Conservation (phyloP, 1,140 invertebrate genomes). For the Drosophila equinoxialis region DNA sequence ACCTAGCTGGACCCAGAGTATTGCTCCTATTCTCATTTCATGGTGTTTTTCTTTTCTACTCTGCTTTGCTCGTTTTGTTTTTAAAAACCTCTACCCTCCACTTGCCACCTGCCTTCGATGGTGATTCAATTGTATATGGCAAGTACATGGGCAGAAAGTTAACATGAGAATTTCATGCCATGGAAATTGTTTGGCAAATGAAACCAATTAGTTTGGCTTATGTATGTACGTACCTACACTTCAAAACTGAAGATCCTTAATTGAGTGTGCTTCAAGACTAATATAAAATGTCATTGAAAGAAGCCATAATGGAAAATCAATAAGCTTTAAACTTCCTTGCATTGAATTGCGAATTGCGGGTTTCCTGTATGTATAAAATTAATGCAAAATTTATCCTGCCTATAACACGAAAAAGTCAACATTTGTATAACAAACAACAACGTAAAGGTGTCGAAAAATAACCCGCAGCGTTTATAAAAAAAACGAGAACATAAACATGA, state of each 20-base stretch:
- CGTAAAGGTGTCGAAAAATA: constrained; percentile 42
- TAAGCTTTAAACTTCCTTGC: background rate
- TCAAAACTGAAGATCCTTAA: constrained; percentile 5
- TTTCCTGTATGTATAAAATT: constrained; percentile 1
- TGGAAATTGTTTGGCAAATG: constrained; percentile 19
- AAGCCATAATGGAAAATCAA: constrained; percentile 5
- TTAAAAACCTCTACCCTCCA: background rate
- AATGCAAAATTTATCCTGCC: background rate
- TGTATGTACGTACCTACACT: background rate
- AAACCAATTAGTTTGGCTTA: constrained; percentile 16
- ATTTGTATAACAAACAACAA: constrained; percentile 34
- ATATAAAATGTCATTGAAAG: background rate
- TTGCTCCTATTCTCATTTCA: background rate
- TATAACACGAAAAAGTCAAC: constrained; percentile 24
- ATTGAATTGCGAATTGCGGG: background rate
- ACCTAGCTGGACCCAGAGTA: constrained; percentile 2
- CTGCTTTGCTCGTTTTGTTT: too few species aligned
- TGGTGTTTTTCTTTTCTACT: constrained; percentile 24
- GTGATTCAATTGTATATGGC: constrained; percentile 15
- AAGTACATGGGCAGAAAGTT: constrained; percentile 10
- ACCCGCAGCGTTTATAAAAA: constrained; percentile 23
- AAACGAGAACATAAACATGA: constrained; percentile 17
- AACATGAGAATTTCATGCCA: constrained; percentile 11
- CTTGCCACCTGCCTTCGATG: constrained; percentile 23
- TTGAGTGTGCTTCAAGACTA: background rate